phyloP scores from a whole-genome alignment of 1,140 invertebrate species.

The Alviniconcha marisindica region DNA sequence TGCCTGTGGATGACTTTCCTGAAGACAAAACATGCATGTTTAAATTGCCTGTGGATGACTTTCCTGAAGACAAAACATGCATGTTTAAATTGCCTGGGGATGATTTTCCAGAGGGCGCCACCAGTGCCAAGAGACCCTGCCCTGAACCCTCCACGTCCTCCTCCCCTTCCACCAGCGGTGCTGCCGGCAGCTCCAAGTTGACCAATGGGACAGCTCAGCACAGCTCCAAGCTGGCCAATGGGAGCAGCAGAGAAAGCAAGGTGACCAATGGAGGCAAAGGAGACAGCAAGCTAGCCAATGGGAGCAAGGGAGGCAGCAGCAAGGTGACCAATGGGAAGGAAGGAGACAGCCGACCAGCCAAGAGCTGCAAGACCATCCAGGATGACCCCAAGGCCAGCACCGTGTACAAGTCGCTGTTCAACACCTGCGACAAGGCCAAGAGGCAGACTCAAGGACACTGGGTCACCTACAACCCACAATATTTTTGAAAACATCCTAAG shows the following conservation, averaged over 20 bases:
- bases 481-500: constrained; percentile 40
- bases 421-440: constrained; percentile 89
- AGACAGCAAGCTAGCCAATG: constrained; percentile 47
- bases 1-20: too few species aligned
- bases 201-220: constrained; percentile 23
- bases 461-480: constrained; percentile 95
- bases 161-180: neutral
- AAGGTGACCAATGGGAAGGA: constrained; percentile 47
- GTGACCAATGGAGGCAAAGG: constrained; percentile 44
- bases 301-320: constrained; percentile 38
- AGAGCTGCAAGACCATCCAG: constrained; percentile 61
- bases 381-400: constrained; percentile 93
- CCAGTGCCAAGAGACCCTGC: constrained; percentile 26
- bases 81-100: neutral
- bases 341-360: constrained; percentile 32
- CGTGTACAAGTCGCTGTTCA: constrained; percentile 97
- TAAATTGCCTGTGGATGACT: too few species aligned
- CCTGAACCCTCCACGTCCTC: constrained; percentile 6
- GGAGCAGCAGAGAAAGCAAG: constrained; percentile 29
- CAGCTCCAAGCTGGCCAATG: constrained; percentile 2
- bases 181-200: neutral
- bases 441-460: constrained; percentile 94
- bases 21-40: too few species aligned
- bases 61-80: too few species aligned
- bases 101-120: constrained; percentile 11